Conservation (phyloP, 2,113 vertebrate genomes). For the Chionomys nivalis region DNA sequence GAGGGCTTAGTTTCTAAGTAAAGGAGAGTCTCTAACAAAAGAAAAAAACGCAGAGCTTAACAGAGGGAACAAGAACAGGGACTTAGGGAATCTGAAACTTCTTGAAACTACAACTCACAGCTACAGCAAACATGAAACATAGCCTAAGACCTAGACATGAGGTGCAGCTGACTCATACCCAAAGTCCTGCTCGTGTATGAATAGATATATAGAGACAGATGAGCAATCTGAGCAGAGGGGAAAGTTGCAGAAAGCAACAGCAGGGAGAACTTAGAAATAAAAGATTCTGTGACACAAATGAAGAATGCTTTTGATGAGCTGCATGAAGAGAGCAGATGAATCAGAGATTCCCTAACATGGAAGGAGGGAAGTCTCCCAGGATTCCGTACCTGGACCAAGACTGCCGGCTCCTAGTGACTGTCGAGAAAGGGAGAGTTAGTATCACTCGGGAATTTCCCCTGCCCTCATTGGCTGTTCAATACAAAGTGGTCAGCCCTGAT, state of each 20-base stretch:
- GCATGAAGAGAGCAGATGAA: neutral
- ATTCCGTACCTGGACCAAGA: neutral
- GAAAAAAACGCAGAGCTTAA: neutral
- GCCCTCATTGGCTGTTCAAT: neutral
- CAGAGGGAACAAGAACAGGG: neutral
- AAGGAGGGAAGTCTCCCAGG: neutral
- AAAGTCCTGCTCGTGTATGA: neutral
- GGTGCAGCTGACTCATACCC: neutral
- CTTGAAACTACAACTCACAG: neutral
- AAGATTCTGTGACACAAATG: neutral
- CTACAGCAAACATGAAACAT: neutral
- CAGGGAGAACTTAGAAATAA: neutral
- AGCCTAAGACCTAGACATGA: neutral
- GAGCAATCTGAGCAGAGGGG: neutral
- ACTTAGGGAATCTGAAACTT: neutral
- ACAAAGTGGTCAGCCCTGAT: neutral
- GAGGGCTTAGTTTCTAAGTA: neutral
- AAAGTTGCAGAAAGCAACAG: neutral
- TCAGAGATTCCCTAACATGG: neutral
- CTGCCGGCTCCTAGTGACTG: neutral
- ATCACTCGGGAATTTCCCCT: neutral
- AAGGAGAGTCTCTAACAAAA: neutral
- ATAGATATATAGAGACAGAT: neutral
- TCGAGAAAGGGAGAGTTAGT: neutral
- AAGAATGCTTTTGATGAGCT: neutral